Evolutionary conservation across 2,113 vertebrate genomes (phyloP), one percentile per base, ranked within the genome.

Genomic region (Caretta caretta): DNA sequence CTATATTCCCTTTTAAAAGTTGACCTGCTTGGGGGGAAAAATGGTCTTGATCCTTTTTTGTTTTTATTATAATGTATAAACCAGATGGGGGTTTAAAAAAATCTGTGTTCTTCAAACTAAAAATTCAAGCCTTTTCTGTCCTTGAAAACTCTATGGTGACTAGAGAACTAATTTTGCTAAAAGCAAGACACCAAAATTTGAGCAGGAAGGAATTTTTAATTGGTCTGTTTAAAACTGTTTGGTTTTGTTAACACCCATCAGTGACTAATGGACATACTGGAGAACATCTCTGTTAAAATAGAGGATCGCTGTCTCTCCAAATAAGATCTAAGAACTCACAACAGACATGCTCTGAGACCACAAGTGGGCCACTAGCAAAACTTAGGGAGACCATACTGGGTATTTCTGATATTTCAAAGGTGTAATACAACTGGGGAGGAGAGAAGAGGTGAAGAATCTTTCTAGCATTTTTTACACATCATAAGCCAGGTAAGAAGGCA

Each of bases 1-100:
- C 19, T 95, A 92, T 88, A 62, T 96, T 94, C 65, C 48, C 17
- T 87, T 96, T 88, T 84, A 1, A 48, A 94, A 94, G 22, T 35
- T 87, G 87, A 42, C 80, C 88, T 91, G n/a, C 80, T 91, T 50
- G 35, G 83, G 24, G 48, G 59, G 22, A 10, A 50, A 57, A 91
- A n/a, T 4, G 88, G 4, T 75, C 80, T 16, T 84, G 51, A 88
- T 17, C 38, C 78, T 38, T 80, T 88, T 92, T 2, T 9, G 31
- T 22, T 48, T 24, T 89, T 8, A 50, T 86, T 89, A 9, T 75
- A 83, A 5, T 35, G 16, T 14, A 0, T 46, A 57, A 22, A 24
- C 78, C 83, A 82, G 85, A 49, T 54, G 27, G 81, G 86, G 13
- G 56, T 92, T 96, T 29, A 59, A 87, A 89, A 27, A 0, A 50